phyloP scores from a whole-genome alignment of 2,888 invertebrate genomes.

The Imbricaverruca yamaguchii region DNA sequence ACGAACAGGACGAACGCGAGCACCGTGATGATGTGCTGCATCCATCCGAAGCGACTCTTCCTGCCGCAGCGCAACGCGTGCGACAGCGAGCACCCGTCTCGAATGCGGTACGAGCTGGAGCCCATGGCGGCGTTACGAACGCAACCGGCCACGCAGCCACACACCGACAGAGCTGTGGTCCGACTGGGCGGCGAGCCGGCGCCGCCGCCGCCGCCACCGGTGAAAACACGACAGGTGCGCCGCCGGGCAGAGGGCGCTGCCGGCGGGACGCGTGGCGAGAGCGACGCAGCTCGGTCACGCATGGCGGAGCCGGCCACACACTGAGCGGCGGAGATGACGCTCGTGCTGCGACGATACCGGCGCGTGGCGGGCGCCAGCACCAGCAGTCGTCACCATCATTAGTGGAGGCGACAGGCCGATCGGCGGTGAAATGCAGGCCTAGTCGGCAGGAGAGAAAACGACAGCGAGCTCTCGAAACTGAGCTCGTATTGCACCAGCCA shows the following conservation, averaged over 20 bases:
- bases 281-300: neutral
- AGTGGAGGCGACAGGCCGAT: neutral
- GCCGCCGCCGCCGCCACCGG: neutral
- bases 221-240: slow-evolving; percentile 11
- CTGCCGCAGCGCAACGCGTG: slow-evolving; percentile 1
- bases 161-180: too few species aligned
- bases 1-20: slow-evolving; percentile 38
- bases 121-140: neutral
- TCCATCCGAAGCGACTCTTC: slow-evolving; percentile 35
- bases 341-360: neutral
- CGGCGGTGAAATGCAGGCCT: neutral
- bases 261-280: neutral
- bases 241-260: neutral
- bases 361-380: neutral
- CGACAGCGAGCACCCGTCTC: neutral
- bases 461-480: too few species aligned
- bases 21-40: slow-evolving; percentile 38
- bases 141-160: too few species aligned
- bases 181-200: slow-evolving; percentile 6
- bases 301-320: neutral
- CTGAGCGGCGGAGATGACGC: neutral
- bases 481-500: neutral
- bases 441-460: too few species aligned
- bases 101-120: neutral
- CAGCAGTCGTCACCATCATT: neutral